Evolutionary conservation across 1,140 invertebrate species (phyloP).

Genomic region (Papilio polytes): DNA sequence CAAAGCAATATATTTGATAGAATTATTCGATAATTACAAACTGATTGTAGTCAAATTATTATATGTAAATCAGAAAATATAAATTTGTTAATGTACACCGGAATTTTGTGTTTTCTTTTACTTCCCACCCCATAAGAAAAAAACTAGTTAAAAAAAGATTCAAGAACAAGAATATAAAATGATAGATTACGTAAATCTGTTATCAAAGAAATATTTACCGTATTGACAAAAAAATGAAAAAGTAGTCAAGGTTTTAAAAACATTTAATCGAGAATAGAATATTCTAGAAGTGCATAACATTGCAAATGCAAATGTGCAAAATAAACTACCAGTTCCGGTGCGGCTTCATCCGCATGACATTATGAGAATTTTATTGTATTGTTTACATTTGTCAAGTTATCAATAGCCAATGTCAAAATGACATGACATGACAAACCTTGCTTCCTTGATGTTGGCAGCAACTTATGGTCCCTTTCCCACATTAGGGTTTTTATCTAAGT

Average conservation of each 20-base stretch:
- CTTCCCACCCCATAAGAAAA: background rate
- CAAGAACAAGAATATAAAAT: no score
- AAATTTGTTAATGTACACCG: conserved; percentile 80
- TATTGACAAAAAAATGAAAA: background rate
- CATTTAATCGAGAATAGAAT: background rate
- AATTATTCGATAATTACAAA: conserved; percentile 65
- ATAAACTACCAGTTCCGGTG: no score
- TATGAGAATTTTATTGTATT: no score
- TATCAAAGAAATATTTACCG: no score
- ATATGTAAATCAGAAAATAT: conserved; percentile 80
- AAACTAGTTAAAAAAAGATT: background rate
- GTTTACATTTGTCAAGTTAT: no score
- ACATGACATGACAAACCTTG: no score
- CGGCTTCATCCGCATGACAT: no score
- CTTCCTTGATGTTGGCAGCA: no score
- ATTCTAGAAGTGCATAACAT: background rate
- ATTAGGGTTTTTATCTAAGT: no score
- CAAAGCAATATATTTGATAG: conserved; percentile 82
- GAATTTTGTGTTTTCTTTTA: conserved; percentile 62
- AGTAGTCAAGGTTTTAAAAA: background rate
- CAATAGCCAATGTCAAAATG: no score
- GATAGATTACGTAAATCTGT: no score
- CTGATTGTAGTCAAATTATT: conserved; percentile 71
- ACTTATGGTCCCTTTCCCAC: no score
- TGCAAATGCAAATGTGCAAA: background rate